Evolutionary conservation across 2,113 vertebrate species (phyloP).

Genomic region (Dasyurus viverrinus): DNA sequence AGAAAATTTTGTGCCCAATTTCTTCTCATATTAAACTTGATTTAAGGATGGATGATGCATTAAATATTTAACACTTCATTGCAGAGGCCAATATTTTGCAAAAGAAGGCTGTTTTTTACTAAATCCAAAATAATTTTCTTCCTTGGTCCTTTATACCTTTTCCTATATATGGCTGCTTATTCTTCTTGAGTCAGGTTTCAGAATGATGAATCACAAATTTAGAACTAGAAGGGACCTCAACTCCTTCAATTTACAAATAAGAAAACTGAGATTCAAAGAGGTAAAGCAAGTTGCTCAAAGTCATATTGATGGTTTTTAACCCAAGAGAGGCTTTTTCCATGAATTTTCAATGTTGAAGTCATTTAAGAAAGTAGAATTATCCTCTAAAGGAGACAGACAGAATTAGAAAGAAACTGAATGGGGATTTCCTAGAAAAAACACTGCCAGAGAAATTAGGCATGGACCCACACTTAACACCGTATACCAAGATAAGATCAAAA

Average conservation of each 20-base stretch:
- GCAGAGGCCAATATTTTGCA: background rate
- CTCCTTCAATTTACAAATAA: background rate
- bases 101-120: background rate
- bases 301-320: background rate
- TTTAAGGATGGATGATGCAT: background rate
- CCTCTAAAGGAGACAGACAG: background rate
- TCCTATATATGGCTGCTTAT: slow-evolving; percentile 1
- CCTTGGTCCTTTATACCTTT: background rate
- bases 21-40: slow-evolving; percentile 42
- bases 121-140: background rate
- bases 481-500: too few relatives aligned
- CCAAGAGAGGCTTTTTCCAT: background rate
- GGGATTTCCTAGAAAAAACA: background rate
- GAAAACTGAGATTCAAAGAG: background rate
- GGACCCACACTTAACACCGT: too few relatives aligned
- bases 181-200: background rate
- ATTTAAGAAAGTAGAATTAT: background rate
- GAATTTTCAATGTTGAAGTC: background rate
- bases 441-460: too few relatives aligned
- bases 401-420: background rate
- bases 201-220: background rate
- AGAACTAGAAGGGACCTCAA: background rate
- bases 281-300: background rate
- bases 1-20: background rate
- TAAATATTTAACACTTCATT: slow-evolving; percentile 26